phyloP scores from a whole-genome alignment of 2,113 vertebrate genomes.

The Sturnus vulgaris region DNA sequence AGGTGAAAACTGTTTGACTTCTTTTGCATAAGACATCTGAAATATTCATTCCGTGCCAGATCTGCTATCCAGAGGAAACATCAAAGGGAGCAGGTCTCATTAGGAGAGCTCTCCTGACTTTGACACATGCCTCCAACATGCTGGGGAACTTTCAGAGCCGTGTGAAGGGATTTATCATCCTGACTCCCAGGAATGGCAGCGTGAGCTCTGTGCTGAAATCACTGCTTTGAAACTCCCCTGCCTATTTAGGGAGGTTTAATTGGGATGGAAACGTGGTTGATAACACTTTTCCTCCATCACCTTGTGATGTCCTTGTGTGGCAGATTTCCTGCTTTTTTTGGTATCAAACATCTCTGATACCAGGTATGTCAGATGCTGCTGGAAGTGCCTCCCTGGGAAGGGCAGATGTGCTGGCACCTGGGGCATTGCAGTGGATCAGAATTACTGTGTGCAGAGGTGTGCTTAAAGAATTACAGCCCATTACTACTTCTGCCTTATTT shows the following conservation, averaged over 20 bases:
- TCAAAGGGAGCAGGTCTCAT: constrained; percentile 39
- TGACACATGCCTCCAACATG: constrained; percentile 3
- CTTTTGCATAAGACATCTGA: constrained; percentile 29
- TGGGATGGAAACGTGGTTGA: not conserved
- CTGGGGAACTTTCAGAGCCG: not conserved
- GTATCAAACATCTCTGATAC: not conserved
- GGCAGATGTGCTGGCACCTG: not conserved
- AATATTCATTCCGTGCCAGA: not conserved
- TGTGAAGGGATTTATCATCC: not conserved
- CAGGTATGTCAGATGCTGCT: not conserved
- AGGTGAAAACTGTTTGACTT: constrained; percentile 13
- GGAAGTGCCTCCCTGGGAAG: not conserved
- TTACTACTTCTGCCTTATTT: not conserved
- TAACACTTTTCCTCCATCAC: not conserved
- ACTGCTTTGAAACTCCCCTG: not conserved
- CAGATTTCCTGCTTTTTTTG: not conserved
- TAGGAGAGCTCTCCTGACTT: constrained; percentile 25
- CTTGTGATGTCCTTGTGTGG: not conserved
- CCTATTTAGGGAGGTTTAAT: not conserved
- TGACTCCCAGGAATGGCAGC: not conserved
- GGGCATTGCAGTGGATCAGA: not conserved
- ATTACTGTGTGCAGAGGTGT: not conserved
- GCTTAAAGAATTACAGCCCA: not conserved
- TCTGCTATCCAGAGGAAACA: not conserved
- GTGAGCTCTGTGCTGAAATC: not conserved